These are phyloP conservation scores for Odontesthes bonariensis DNA, from an alignment of 2,113 vertebrate genomes.

Conservation along the genomic window DNA sequence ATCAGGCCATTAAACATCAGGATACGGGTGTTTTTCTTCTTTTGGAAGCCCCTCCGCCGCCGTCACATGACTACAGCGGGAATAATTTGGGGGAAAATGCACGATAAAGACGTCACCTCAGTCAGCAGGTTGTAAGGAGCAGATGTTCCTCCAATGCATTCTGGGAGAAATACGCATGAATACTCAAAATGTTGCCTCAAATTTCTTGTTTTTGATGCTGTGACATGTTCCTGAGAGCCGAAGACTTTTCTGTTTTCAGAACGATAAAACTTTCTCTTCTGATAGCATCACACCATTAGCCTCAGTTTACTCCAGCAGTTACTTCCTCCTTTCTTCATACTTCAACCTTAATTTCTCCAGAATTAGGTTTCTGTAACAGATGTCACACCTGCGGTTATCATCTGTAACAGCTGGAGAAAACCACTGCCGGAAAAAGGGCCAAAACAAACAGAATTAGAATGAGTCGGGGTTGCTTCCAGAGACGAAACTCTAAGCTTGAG, in stretches of 20 bases:
- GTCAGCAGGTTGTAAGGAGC: constrained; percentile 15
- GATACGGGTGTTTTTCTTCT: constrained; percentile 9
- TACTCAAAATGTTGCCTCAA: not conserved
- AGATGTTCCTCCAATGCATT: constrained; percentile 33
- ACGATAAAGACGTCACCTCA: constrained; percentile 21
- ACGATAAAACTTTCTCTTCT: not conserved
- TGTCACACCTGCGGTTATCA: not conserved
- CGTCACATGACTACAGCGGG: not conserved
- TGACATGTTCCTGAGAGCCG: not conserved
- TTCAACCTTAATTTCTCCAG: not conserved
- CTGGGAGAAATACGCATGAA: no score
- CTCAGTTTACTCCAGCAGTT: not conserved
- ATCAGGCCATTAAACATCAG: not conserved
- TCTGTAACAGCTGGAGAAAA: not conserved
- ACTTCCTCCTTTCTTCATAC: no score
- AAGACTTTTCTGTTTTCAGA: not conserved
- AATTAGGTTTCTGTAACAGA: not conserved
- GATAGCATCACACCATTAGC: not conserved
- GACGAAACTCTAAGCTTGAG: no score
- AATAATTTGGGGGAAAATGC: constrained; percentile 19
- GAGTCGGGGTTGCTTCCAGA: not conserved
- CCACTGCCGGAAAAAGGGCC: not conserved
- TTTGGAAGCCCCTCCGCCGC: not conserved
- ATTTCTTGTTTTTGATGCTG: not conserved
- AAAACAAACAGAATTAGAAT: not conserved